These are phyloP conservation scores for Phyto melanocephala DNA, from an alignment of 2,888 invertebrate species.

Conservation along the genomic window DNA sequence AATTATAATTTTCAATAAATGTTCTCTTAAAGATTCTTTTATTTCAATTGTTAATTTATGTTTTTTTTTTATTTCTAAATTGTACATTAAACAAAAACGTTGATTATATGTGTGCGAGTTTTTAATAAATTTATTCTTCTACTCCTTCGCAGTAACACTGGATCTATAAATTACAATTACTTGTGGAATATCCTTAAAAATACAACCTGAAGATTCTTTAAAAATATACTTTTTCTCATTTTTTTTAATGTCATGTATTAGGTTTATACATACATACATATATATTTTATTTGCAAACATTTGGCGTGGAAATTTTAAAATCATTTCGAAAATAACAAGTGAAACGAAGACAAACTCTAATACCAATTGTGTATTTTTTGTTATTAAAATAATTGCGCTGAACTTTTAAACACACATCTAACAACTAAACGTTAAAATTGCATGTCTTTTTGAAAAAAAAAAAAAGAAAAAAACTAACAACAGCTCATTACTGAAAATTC, in stretches of 20 bases:
- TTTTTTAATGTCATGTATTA: background rate
- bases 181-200: background rate
- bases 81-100: too few species aligned
- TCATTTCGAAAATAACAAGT: constrained; percentile 24
- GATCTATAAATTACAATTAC: too few species aligned
- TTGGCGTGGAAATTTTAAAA: constrained; percentile 53
- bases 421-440: background rate
- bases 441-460: background rate
- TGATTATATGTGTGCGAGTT: too few species aligned
- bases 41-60: too few species aligned
- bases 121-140: too few species aligned
- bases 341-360: constrained; percentile 31
- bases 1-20: too few species aligned
- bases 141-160: too few species aligned
- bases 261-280: background rate
- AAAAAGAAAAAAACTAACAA: background rate
- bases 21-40: too few species aligned
- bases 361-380: constrained; percentile 40
- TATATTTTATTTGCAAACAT: constrained; percentile 26
- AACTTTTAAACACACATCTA: background rate
- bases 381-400: constrained; percentile 40
- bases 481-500: constrained; percentile 13
- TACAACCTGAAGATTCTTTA: background rate
- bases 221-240: constrained; percentile 12
- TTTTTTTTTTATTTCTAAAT: too few species aligned